Conservation (phyloP, 2,797 vertebrate genomes). For the Epinephelus malabaricus region DNA sequence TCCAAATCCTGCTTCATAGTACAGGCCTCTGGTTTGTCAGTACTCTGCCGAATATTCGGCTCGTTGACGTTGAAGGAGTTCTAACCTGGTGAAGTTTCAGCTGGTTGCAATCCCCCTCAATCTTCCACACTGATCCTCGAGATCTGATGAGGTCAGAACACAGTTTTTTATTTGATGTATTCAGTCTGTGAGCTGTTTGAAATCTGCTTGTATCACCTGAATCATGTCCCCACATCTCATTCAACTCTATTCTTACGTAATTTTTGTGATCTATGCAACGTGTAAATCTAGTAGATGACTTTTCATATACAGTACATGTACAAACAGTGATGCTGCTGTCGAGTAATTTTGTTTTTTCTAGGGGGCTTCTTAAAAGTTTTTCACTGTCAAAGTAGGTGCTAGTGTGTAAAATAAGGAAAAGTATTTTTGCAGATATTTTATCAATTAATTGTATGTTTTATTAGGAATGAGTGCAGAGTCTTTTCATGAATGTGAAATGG, state of each 20-base stretch:
- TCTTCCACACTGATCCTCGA: neutral
- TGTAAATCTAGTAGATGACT: conserved; percentile 28
- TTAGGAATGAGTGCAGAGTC: conserved; percentile 79
- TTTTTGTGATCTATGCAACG: conserved; percentile 80
- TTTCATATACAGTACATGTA: conserved; percentile 24
- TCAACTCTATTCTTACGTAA: conserved; percentile 20
- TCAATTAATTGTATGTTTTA: conserved; percentile 77
- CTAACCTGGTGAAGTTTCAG: too few relatives aligned
- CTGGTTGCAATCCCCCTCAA: too few relatives aligned
- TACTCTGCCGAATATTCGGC: too few relatives aligned
- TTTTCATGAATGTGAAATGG: conserved; percentile 71
- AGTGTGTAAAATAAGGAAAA: conserved; percentile 73
- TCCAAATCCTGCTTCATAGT: too few relatives aligned
- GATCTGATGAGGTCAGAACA: conserved; percentile 22
- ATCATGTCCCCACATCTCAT: conserved; percentile 12
- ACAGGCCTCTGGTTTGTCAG: too few relatives aligned
- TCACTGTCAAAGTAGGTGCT: conserved; percentile 61
- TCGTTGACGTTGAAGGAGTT: too few relatives aligned
- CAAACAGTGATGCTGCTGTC: conserved; percentile 32
- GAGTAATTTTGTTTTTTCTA: conserved; percentile 36
- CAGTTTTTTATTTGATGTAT: conserved; percentile 32
- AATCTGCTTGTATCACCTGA: conserved; percentile 21
- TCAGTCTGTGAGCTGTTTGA: conserved; percentile 23
- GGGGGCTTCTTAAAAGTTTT: conserved; percentile 56
- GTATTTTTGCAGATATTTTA: conserved; percentile 84